These are phyloP conservation scores for Phania funesta DNA, from an alignment of 2,888 invertebrate genomes.

Conservation along the genomic window DNA sequence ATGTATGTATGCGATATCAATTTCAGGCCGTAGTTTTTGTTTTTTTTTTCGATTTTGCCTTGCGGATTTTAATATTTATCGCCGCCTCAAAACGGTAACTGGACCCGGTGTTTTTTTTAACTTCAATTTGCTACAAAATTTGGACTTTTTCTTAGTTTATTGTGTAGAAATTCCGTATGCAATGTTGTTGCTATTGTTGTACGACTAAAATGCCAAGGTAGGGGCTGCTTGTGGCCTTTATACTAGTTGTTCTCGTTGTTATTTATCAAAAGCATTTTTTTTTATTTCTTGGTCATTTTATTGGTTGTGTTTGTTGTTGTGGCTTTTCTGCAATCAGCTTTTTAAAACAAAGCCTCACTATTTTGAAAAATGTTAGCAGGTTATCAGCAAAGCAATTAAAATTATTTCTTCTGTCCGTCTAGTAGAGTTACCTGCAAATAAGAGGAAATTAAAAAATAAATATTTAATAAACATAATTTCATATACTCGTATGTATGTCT, in stretches of 20 bases:
- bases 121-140: neutral
- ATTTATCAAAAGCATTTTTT: neutral
- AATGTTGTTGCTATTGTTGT: no score
- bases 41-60: conserved; percentile 8
- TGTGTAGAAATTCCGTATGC: conserved; percentile 23
- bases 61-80: conserved; percentile 12
- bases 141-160: conserved; percentile 19
- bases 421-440: conserved; percentile 54
- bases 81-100: neutral
- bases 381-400: conserved; percentile 43
- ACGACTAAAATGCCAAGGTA: neutral
- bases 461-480: neutral
- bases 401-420: conserved; percentile 19
- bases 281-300: conserved; percentile 68
- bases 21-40: conserved; percentile 1
- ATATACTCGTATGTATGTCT: no score
- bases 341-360: neutral
- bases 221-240: neutral
- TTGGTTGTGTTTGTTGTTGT: conserved; percentile 30
- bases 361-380: conserved; percentile 28
- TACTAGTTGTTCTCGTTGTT: conserved; percentile 11
- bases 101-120: neutral
- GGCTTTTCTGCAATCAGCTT: neutral
- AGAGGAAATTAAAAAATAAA: conserved; percentile 5
- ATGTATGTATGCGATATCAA: neutral